Conservation (phyloP, 2,797 vertebrate genomes). For the Sus cebifrons region DNA sequence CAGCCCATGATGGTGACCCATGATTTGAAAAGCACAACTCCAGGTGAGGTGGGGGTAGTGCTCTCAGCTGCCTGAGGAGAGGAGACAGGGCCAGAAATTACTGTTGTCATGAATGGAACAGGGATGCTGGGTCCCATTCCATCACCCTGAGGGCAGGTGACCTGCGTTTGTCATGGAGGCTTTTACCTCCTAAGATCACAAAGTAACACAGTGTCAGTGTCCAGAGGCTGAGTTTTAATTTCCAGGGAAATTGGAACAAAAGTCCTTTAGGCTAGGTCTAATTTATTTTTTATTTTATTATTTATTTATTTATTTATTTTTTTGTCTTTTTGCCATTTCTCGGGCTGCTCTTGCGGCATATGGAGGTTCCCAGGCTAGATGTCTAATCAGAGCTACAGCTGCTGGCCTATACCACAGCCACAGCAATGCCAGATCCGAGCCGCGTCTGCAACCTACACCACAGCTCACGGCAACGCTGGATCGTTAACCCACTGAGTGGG, state of each 20-base stretch:
- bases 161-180: background rate
- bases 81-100: background rate
- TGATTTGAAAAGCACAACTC: background rate
- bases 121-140: background rate
- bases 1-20: no score
- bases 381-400: no score
- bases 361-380: no score
- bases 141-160: background rate
- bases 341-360: no score
- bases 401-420: no score
- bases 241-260: constrained; percentile 43
- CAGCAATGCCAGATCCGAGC: no score
- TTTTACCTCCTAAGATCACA: background rate
- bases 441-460: no score
- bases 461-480: no score
- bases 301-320: no score
- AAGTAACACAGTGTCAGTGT: background rate
- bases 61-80: background rate
- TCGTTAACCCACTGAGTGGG: no score
- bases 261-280: constrained; percentile 35
- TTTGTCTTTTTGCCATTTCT: no score
- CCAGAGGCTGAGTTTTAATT: constrained; percentile 14
- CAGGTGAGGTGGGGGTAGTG: no score
- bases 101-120: background rate
- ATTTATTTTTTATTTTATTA: constrained; percentile 37